Evolutionary conservation across 2,888 invertebrate genomes (phyloP).

Genomic region (Synanthedon tipuliformis): DNA sequence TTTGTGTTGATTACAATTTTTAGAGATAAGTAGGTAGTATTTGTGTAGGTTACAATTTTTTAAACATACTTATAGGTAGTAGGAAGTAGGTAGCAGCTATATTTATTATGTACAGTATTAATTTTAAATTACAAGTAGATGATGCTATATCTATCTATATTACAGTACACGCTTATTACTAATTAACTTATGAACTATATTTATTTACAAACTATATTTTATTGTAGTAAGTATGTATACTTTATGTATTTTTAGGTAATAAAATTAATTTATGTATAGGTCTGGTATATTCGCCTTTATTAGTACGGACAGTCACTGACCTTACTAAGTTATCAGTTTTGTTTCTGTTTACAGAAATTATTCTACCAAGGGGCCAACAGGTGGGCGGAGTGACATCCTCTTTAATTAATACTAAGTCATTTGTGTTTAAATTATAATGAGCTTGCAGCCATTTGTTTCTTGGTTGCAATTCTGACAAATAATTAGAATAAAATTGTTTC

Average conservation of each 20-base stretch:
- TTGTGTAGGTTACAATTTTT: too few relatives aligned
- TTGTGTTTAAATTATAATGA: constrained; percentile 1
- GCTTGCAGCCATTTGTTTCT: constrained; percentile 2
- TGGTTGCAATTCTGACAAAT: constrained; percentile 2
- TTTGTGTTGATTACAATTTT: too few relatives aligned
- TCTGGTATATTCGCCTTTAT: not conserved
- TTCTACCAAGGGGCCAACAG: not conserved
- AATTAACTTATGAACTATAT: too few relatives aligned
- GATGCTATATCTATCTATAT: too few relatives aligned
- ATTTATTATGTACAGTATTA: too few relatives aligned
- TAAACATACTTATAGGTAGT: too few relatives aligned
- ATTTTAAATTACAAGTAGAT: too few relatives aligned
- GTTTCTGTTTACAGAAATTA: not conserved
- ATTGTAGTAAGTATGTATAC: too few relatives aligned
- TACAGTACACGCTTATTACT: too few relatives aligned
- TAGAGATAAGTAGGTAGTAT: too few relatives aligned
- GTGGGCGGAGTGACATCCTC: constrained; percentile 1
- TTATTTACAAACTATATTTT: too few relatives aligned
- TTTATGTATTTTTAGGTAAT: not conserved
- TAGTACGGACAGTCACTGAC: not conserved
- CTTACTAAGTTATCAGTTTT: not conserved
- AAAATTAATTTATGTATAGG: not conserved
- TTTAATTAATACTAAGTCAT: constrained; percentile 1
- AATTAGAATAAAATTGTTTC: constrained; percentile 3
- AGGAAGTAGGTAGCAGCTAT: too few relatives aligned